Base-by-base conservation (phyloP, 1,140 invertebrate species). In the Hypothenemus hampei region DNA sequence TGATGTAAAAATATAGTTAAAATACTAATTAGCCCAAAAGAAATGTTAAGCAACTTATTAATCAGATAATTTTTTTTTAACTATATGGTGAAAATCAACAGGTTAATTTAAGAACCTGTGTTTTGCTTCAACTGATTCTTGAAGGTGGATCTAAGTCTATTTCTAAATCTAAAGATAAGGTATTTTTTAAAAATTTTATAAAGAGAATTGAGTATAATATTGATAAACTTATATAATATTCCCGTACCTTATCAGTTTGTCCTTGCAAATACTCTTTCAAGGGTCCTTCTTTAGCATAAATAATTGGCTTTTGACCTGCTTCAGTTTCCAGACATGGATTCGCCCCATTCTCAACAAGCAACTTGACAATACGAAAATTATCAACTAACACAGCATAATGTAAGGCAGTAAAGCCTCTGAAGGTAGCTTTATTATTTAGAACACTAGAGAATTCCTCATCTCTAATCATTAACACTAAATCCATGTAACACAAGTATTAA, bases 331-430 rank as follows among this genome's bases (percentile, higher is more conserved):
- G 68, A 8, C 75, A 77, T n/a, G 85, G 86, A 77, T 87, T 79
- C 15, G 85, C 84, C 51, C 85, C 86, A 57, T 71, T 73, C 21
- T 82, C 77, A n/a, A 88, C 66, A 36, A 88, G 72, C 21, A 77
- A 68, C 60, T 74, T 70, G 1, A 82, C 78, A 40, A 82, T 79
- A 13, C 76, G 75, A 16, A 76, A 64, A 63, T 85, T 83, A 73
- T 93, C 84, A 10, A 80, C 76, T 22, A 96, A 72, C 33, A 85
- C 87, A 13, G 91, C 91, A 77, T 96, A 97, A 72, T 95, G 92
- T 33, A 97, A 75, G 35, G 91, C 81, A 44, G 92, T 94, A 71
- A 89, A 93, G 15, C 90, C 91, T 55, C 82, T 76, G 68, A 91
- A 95, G 7, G 81, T 83, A 0, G 85, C 88, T 63, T 80, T 77